These are phyloP conservation scores for Merodon equestris DNA, from an alignment of 2,888 invertebrate species.

Conservation along the genomic window DNA sequence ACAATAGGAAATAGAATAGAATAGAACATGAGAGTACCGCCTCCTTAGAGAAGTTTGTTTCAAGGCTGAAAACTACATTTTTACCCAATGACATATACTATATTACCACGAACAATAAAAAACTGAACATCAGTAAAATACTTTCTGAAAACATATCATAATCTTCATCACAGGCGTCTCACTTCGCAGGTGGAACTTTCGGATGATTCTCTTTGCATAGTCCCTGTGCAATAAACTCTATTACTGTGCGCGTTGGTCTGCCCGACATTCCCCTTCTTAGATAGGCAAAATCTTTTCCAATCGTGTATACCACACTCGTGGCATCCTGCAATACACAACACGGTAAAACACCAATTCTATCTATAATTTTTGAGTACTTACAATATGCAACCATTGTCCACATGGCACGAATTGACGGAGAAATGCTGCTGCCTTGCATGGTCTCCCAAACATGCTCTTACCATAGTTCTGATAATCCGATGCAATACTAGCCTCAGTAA, in stretches of 20 bases:
- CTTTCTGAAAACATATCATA: no score
- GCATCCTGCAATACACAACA: not conserved
- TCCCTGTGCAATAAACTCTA: slow-evolving; percentile 84
- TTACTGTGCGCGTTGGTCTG: slow-evolving; percentile 86
- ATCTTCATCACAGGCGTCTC: no score
- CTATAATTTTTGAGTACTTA: slow-evolving; percentile 18
- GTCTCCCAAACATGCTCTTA: slow-evolving; percentile 78
- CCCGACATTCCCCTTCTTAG: slow-evolving; percentile 85
- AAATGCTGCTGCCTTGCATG: slow-evolving; percentile 87
- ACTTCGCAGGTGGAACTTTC: slow-evolving; percentile 66
- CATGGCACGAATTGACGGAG: slow-evolving; percentile 84
- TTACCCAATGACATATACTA: no score
- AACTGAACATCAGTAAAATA: no score
- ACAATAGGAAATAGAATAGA: no score
- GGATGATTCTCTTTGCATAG: slow-evolving; percentile 73
- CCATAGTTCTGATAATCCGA: slow-evolving; percentile 78
- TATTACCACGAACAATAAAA: no score
- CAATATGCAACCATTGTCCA: slow-evolving; percentile 86
- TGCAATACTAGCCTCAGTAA: slow-evolving; percentile 15
- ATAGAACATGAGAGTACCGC: no score
- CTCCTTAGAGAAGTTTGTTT: no score
- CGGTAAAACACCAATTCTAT: not conserved
- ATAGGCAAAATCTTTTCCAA: slow-evolving; percentile 81
- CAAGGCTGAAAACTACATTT: no score
- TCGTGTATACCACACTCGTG: not conserved